Evolutionary conservation across 1,140 invertebrate genomes (phyloP).

Genomic region (Temnothorax longispinosus): DNA sequence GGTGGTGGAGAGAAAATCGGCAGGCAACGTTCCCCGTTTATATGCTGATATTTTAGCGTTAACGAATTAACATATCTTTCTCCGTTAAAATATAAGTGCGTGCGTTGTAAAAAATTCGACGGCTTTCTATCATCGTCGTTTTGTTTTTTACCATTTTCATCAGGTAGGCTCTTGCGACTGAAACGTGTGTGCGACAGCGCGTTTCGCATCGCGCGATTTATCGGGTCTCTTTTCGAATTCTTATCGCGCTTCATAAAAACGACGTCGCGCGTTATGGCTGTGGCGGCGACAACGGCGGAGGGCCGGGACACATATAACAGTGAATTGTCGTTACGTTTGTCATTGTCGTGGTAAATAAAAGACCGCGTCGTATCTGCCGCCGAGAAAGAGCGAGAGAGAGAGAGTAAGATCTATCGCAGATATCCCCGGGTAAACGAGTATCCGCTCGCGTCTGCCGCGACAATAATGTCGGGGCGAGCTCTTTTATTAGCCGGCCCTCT

Average conservation of each 20-base stretch:
- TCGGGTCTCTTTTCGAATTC: constrained; percentile 75
- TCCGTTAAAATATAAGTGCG: constrained; percentile 1
- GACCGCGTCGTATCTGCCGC: constrained; percentile 50
- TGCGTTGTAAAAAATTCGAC: constrained; percentile 32
- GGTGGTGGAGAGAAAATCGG: background rate
- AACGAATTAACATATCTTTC: constrained; percentile 10
- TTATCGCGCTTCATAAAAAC: constrained; percentile 75
- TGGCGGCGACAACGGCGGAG: constrained; percentile 14
- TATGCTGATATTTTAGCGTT: constrained; percentile 18
- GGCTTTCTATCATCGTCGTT: background rate
- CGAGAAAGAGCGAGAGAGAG: constrained; percentile 60
- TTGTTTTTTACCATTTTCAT: constrained; percentile 36
- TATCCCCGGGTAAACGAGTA: constrained; percentile 70
- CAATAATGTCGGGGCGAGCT: constrained; percentile 68
- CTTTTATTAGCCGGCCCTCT: constrained; percentile 64
- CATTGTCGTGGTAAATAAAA: constrained; percentile 76
- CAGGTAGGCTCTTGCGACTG: constrained; percentile 32
- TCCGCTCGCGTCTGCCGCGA: constrained; percentile 70
- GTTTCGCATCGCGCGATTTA: constrained; percentile 66
- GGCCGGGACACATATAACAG: constrained; percentile 66
- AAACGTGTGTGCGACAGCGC: constrained; percentile 6
- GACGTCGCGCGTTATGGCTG: constrained; percentile 69
- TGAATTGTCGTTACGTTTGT: constrained; percentile 76
- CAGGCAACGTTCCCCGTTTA: background rate
- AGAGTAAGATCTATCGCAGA: constrained; percentile 71